These are phyloP conservation scores for Serripes groenlandicus DNA, from an alignment of 2,888 invertebrate genomes.

Conservation along the genomic window DNA sequence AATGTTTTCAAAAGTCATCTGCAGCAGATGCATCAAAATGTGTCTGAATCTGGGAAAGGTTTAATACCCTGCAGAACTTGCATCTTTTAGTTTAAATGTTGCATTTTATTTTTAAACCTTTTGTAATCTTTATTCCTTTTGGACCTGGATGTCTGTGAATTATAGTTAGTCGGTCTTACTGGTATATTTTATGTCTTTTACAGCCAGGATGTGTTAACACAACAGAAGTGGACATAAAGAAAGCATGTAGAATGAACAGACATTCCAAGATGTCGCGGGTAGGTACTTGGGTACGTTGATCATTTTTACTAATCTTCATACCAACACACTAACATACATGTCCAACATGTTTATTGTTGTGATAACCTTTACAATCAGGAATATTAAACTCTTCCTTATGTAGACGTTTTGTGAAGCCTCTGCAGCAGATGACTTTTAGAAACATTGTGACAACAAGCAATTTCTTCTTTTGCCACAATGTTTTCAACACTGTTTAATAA, in stretches of 20 bases:
- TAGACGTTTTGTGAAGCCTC: neutral
- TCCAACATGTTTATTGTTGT: neutral
- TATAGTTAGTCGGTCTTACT: too few relatives aligned
- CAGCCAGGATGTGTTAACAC: constrained; percentile 99
- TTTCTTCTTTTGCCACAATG: constrained; percentile 12
- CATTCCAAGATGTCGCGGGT: constrained; percentile 84
- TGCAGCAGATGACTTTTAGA: neutral
- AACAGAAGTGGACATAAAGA: constrained; percentile 99
- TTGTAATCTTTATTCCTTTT: too few relatives aligned
- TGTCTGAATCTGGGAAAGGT: too few relatives aligned
- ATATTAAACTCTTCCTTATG: neutral
- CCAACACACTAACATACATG: neutral
- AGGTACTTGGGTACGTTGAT: constrained; percentile 65
- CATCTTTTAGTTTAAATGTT: too few relatives aligned
- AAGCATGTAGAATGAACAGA: constrained; percentile 91
- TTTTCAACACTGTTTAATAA: neutral
- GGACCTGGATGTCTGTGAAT: too few relatives aligned
- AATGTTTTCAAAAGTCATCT: neutral
- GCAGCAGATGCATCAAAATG: too few relatives aligned
- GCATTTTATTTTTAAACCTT: too few relatives aligned
- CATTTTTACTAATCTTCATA: constrained; percentile 32
- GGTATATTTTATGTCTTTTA: constrained; percentile 15
- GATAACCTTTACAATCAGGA: neutral
- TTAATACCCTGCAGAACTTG: too few relatives aligned
- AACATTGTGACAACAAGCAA: neutral